Percentiles rank a stretch among this genome's conserved stretches.
Evolutionary conservation across 2,113 vertebrate genomes (phyloP).

Genomic region (Nanorana parkeri): DNA sequence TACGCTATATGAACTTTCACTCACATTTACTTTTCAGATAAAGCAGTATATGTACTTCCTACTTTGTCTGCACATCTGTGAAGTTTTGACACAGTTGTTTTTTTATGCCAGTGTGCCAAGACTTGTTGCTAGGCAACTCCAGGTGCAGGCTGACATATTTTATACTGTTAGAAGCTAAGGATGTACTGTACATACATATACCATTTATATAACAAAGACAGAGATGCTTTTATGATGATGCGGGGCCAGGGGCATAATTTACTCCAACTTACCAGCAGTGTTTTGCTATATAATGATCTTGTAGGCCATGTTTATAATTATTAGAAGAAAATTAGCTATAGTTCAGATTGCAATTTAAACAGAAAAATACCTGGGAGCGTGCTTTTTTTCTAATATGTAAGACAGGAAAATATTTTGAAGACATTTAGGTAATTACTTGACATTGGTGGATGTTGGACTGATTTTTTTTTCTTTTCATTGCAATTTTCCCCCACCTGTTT

Average conservation of each 20-base stretch:
- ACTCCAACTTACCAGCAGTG: neutral
- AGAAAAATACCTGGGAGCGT: too few species aligned
- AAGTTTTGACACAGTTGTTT: constrained; percentile 43
- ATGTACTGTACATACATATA: neutral
- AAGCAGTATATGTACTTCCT: neutral
- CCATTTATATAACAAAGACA: constrained; percentile 1
- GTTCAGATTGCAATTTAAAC: too few species aligned
- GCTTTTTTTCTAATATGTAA: neutral
- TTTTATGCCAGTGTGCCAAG: constrained; percentile 36
- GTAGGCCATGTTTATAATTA: too few species aligned
- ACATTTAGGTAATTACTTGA: neutral
- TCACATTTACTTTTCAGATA: neutral
- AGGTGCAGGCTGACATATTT: constrained; percentile 40
- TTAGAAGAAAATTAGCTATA: too few species aligned
- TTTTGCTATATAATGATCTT: too few species aligned
- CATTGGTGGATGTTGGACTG: too few species aligned
- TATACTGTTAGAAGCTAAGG: constrained; percentile 21
- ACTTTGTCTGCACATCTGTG: constrained; percentile 6
- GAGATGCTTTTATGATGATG: neutral
- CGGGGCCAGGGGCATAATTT: neutral
- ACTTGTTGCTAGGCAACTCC: constrained; percentile 35
- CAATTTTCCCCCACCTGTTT: too few species aligned
- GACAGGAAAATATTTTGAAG: neutral
- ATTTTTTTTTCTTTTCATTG: too few species aligned
- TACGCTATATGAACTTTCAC: neutral